Evolutionary conservation across 2,888 invertebrate genomes (phyloP), one percentile per base, ranked within the genome.

Genomic region (Volucella zonaria): DNA sequence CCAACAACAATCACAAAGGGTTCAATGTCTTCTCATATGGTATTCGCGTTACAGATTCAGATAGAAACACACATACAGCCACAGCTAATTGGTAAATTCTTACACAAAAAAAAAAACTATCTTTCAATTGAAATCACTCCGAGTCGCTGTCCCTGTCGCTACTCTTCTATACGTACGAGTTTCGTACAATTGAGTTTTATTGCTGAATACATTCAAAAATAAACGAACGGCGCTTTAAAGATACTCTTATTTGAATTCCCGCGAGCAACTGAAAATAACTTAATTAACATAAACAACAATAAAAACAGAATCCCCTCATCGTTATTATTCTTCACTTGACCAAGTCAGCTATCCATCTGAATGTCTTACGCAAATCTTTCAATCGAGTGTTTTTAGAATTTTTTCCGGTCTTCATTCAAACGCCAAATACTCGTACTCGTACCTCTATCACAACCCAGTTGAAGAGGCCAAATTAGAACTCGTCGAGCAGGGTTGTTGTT

Each of bases 271-370:
- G 45, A 45, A 68, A 58, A 68, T 68, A 58, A 56, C 47, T 68
- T 68, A 68, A 68, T 68, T 68, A 68, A 68, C 68, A 68, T 58
- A 68, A 68, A 68, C 58, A 58, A 58, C 59, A 59, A 59, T 45
- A 58, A 58, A 23, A 54, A 54, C 15, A 12, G 38, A 38, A 23
- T 15, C 15, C 14, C 15, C 68, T 38, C 45, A 45, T 8, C 40
- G 56, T 45, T 56, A 68, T 68, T 68, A 47, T 47, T 56, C 68
- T 58, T 47, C 56, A 58, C 68, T 68, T 58, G 56, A 54, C 6
- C 67, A 14, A 45, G 42, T 54, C 67, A 45, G 54, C 31, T 43
- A 42, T 67, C 31, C 6, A 31, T 31, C 31, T 6, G 31, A 6
- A 6, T 31, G 31, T 31, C 31, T 31, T 54, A 54, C 43, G 45